Evolutionary conservation across 2,797 vertebrate genomes (phyloP).

Genomic region (Argentina silus): DNA sequence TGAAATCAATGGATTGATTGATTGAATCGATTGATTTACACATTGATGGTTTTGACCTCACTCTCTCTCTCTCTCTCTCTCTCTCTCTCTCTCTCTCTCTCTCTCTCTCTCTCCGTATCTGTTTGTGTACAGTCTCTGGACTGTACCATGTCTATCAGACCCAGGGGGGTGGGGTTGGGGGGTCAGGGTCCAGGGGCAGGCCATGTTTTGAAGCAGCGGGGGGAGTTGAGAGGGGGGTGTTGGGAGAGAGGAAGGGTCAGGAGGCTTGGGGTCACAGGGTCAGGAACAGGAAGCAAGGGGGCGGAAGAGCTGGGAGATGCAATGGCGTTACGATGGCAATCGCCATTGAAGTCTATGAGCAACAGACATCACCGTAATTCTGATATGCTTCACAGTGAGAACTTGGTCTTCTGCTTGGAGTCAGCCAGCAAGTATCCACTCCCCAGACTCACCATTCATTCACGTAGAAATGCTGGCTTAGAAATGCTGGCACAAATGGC

Average conservation of each 20-base stretch:
- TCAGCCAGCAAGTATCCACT: not conserved
- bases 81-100: conserved; percentile 41
- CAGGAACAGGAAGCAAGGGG: conserved; percentile 48
- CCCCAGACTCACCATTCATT: not conserved
- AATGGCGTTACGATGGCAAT: conserved; percentile 37
- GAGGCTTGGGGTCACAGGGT: conserved; percentile 54
- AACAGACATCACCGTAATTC: not conserved
- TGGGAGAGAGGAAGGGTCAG: conserved; percentile 40
- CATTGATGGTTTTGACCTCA: conserved; percentile 58
- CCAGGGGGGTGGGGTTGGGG: conserved; percentile 20
- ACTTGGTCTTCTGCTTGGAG: not conserved
- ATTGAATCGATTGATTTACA: conserved; percentile 63
- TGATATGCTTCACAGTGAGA: not conserved
- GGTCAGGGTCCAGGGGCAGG: conserved; percentile 52
- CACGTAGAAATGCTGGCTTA: not conserved
- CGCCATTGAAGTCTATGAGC: conserved; percentile 22
- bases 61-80: conserved; percentile 37
- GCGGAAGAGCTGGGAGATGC: conserved; percentile 69
- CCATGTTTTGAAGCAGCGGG: conserved; percentile 66
- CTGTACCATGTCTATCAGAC: conserved; percentile 43
- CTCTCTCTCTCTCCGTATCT: conserved; percentile 23
- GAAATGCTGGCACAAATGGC: not conserved
- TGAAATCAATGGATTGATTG: conserved; percentile 69
- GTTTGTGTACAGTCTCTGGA: conserved; percentile 37
- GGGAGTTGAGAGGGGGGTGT: conserved; percentile 55